phyloP scores from a whole-genome alignment of 2,113 vertebrate species.

The Nothobranchius kuhntae region DNA sequence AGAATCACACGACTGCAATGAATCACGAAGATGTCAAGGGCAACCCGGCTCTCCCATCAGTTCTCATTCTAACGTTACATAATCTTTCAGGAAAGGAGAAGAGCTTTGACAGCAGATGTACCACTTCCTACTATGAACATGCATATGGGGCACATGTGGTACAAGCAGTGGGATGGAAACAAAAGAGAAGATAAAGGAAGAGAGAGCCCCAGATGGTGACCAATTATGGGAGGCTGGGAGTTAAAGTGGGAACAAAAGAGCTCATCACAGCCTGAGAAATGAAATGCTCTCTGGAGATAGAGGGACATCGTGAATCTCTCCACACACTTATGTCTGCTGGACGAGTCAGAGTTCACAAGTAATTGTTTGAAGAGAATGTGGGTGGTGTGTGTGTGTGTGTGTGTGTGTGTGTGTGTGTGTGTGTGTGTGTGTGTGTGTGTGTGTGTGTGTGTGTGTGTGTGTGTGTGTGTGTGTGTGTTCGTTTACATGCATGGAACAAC shows the following conservation, averaged over 20 bases:
- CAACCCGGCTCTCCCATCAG: constrained; percentile 27
- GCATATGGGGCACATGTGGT: constrained; percentile 46
- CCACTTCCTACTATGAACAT: constrained; percentile 48
- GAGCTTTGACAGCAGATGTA: constrained; percentile 65
- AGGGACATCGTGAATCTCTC: constrained; percentile 49
- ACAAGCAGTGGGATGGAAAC: constrained; percentile 4
- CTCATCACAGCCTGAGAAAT: constrained; percentile 58
- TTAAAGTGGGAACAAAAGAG: constrained; percentile 69
- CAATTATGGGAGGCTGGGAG: constrained; percentile 64
- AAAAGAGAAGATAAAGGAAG: constrained; percentile 34
- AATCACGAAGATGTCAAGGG: neutral
- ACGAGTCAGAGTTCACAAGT: constrained; percentile 49
- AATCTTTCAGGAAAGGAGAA: constrained; percentile 49
- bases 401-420: neutral
- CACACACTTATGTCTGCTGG: constrained; percentile 44
- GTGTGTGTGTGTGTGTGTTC: constrained; percentile 10
- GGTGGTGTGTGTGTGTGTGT: neutral
- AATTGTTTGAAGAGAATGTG: constrained; percentile 41
- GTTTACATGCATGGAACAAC: constrained; percentile 63
- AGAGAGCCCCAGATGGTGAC: constrained; percentile 67
- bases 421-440: too few relatives aligned
- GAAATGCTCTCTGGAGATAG: constrained; percentile 52
- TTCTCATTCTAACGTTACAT: constrained; percentile 64
- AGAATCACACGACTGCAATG: constrained; percentile 3
- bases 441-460: constrained; percentile 11